phyloP scores from a whole-genome alignment of 1,140 invertebrate species.

The Bathynomus jamesi region DNA sequence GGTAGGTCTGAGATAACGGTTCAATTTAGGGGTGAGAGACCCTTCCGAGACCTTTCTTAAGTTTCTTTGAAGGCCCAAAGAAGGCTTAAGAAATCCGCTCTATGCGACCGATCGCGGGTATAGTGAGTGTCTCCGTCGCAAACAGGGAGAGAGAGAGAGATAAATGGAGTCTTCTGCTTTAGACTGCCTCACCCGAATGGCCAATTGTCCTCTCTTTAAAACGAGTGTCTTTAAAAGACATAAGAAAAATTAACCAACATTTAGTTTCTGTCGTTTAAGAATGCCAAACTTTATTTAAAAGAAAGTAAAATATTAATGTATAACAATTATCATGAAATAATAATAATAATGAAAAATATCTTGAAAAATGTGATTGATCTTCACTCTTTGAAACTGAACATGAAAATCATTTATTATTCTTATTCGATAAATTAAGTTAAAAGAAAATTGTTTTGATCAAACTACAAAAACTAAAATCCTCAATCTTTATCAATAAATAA shows the following conservation, averaged over 20 bases:
- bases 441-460: no score
- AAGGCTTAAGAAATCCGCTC: background rate
- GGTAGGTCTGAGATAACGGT: no score
- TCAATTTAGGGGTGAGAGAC: no score
- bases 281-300: no score
- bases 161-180: background rate
- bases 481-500: no score
- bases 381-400: no score
- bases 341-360: background rate
- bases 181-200: background rate
- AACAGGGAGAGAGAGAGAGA: background rate
- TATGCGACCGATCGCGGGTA: background rate
- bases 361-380: background rate
- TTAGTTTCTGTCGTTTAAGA: no score
- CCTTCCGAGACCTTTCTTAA: no score
- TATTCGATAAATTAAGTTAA: no score
- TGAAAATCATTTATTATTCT: no score
- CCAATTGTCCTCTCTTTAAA: background rate
- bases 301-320: background rate
- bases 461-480: no score
- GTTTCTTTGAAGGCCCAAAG: no score
- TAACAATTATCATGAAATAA: background rate
- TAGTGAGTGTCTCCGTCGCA: background rate
- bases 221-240: conserved; percentile 1
- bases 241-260: background rate